phyloP scores from a whole-genome alignment of 1,140 invertebrate species.

The Fopius arisanus region DNA sequence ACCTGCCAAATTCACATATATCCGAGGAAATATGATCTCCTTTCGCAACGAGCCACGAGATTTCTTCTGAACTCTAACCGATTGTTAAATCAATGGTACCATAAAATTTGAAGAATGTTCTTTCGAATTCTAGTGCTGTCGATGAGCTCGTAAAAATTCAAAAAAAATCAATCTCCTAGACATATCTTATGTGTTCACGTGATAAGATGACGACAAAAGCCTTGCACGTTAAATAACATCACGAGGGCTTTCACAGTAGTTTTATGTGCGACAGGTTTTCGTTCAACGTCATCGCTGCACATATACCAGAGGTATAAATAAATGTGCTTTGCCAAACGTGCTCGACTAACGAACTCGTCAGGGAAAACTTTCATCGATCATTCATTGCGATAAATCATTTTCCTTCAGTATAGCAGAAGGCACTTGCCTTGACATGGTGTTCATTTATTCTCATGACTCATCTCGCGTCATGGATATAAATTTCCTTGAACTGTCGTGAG shows the following conservation, averaged over 20 bases:
- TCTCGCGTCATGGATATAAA: background rate
- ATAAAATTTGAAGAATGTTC: no score
- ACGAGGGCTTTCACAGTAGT: background rate
- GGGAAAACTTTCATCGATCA: slow-evolving; percentile 15
- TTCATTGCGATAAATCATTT: slow-evolving; percentile 13
- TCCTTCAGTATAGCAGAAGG: background rate
- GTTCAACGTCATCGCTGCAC: background rate
- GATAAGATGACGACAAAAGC: background rate
- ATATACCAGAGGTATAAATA: slow-evolving; percentile 5
- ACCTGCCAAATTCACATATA: background rate
- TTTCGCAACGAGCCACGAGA: background rate
- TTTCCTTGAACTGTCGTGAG: no score
- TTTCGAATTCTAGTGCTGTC: no score
- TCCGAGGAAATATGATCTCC: background rate
- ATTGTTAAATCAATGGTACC: background rate
- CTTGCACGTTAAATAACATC: background rate
- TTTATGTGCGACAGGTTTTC: background rate
- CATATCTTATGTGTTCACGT: background rate
- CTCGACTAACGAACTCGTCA: background rate
- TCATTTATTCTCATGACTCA: background rate
- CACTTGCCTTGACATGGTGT: background rate
- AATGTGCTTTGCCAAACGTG: background rate
- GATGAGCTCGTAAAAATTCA: background rate
- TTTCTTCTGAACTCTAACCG: background rate
- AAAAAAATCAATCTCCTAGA: background rate